Conservation (phyloP, 2,113 vertebrate genomes). For the Melanotaenia duboulayi region DNA sequence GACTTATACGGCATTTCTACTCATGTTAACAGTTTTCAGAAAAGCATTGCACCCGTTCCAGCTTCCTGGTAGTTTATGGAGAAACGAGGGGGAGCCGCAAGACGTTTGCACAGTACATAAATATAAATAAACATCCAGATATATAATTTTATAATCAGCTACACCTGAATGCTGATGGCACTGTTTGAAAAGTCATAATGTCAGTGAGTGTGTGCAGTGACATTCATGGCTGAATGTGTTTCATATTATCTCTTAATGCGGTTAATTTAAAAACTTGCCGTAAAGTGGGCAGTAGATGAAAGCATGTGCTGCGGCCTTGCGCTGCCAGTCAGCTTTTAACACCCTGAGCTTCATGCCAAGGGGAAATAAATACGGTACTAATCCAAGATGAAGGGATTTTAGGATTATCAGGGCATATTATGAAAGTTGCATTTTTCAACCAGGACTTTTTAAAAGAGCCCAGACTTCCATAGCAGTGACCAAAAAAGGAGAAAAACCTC, state of each 20-base stretch:
- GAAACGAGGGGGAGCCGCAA: too few species aligned
- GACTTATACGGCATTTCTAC: too few species aligned
- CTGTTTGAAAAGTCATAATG: slow-evolving; percentile 37
- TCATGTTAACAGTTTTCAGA: too few species aligned
- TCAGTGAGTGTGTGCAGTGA: slow-evolving; percentile 11
- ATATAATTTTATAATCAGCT: neutral
- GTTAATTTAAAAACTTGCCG: slow-evolving; percentile 37
- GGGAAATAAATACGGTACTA: slow-evolving; percentile 51
- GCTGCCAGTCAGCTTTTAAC: slow-evolving; percentile 52
- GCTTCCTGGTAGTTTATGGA: too few species aligned
- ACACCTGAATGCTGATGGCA: slow-evolving; percentile 26
- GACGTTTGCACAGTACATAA: too few species aligned
- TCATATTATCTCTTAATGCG: slow-evolving; percentile 44
- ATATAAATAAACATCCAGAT: neutral
- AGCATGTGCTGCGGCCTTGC: slow-evolving; percentile 14
- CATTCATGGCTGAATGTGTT: slow-evolving; percentile 49
- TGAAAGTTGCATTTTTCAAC: slow-evolving; percentile 37
- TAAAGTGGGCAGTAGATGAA: slow-evolving; percentile 56
- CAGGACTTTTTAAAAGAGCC: slow-evolving; percentile 19
- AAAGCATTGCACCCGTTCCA: too few species aligned
- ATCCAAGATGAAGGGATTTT: slow-evolving; percentile 62
- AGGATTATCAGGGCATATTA: slow-evolving; percentile 60
- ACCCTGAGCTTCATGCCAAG: slow-evolving; percentile 44
- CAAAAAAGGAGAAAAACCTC: slow-evolving; percentile 64
- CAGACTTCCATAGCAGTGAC: slow-evolving; percentile 28